Evolutionary conservation across 2,113 vertebrate genomes (phyloP).

Genomic region (Polypterus senegalus): DNA sequence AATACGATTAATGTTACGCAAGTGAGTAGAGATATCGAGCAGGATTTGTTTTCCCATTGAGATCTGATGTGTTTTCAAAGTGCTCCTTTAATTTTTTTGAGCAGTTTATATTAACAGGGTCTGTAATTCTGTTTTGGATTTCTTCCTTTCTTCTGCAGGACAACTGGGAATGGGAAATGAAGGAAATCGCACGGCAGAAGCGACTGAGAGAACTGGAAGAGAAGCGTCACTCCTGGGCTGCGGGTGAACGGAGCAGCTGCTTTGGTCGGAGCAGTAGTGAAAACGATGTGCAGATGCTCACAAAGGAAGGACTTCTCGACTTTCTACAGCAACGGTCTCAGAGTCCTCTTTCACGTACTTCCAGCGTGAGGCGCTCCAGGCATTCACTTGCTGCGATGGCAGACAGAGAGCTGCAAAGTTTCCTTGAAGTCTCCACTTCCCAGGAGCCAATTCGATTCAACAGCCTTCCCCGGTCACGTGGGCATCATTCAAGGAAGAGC

Average conservation of each 20-base stretch:
- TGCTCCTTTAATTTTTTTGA: too few species aligned
- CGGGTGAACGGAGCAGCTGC: constrained; percentile 54
- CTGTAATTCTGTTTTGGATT: not conserved
- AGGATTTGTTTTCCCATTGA: too few species aligned
- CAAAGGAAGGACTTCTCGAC: constrained; percentile 69
- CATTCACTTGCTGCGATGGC: constrained; percentile 58
- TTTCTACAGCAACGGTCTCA: constrained; percentile 67
- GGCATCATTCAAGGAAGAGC: constrained; percentile 36
- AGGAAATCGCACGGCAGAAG: constrained; percentile 65
- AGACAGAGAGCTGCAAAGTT: constrained; percentile 69
- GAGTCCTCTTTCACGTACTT: constrained; percentile 63
- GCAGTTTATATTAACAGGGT: too few species aligned
- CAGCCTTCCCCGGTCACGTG: constrained; percentile 66
- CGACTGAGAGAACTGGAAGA: constrained; percentile 69
- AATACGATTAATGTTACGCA: too few species aligned
- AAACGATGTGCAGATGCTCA: constrained; percentile 75
- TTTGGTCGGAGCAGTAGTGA: constrained; percentile 86
- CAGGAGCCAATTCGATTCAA: constrained; percentile 63
- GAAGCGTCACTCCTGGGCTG: constrained; percentile 64
- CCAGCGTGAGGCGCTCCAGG: constrained; percentile 72
- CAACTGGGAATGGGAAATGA: constrained; percentile 68
- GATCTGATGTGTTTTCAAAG: too few species aligned
- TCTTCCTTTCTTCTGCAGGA: constrained; percentile 47
- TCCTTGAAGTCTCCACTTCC: constrained; percentile 57
- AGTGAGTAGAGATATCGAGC: too few species aligned